Conservation (phyloP, 2,113 vertebrate genomes). For the Zingel zingel region DNA sequence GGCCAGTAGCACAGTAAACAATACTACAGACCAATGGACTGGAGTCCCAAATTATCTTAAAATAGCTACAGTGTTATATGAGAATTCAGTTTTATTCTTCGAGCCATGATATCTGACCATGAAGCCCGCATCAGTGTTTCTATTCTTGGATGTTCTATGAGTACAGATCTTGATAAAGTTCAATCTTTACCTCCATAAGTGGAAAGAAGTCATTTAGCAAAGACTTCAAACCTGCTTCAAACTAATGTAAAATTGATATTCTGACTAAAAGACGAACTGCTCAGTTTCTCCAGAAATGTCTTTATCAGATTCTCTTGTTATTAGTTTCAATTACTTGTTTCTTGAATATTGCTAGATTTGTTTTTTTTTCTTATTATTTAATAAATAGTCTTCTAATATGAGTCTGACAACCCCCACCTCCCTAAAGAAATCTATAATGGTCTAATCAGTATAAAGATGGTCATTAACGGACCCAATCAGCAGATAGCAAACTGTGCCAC, state of each 20-base stretch:
- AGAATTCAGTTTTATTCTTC: slow-evolving; percentile 38
- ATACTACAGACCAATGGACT: slow-evolving; percentile 12
- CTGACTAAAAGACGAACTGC: slow-evolving; percentile 68
- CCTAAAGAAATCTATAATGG: slow-evolving; percentile 65
- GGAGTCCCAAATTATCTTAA: not conserved
- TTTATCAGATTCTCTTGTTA: slow-evolving; percentile 45
- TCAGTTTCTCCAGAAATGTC: slow-evolving; percentile 39
- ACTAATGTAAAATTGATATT: slow-evolving; percentile 62
- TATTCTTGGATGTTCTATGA: slow-evolving; percentile 51
- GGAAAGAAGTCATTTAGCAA: slow-evolving; percentile 48
- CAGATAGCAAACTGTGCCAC: slow-evolving; percentile 50
- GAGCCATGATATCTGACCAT: slow-evolving; percentile 6
- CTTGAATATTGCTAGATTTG: slow-evolving; percentile 23
- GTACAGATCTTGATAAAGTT: slow-evolving; percentile 18
- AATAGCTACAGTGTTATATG: slow-evolving; percentile 21
- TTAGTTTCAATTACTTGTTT: slow-evolving; percentile 54
- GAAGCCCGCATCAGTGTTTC: slow-evolving; percentile 18
- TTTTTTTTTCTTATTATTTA: slow-evolving; percentile 6
- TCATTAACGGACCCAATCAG: slow-evolving; percentile 80
- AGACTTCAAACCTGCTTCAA: slow-evolving; percentile 46
- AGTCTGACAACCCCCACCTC: slow-evolving; percentile 45
- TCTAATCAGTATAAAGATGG: slow-evolving; percentile 71
- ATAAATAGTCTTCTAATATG: slow-evolving; percentile 60
- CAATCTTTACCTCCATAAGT: slow-evolving; percentile 37
- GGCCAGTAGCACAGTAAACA: slow-evolving; percentile 52